phyloP scores from a whole-genome alignment of 2,888 invertebrate species.

The Mesorhabditis belari region DNA sequence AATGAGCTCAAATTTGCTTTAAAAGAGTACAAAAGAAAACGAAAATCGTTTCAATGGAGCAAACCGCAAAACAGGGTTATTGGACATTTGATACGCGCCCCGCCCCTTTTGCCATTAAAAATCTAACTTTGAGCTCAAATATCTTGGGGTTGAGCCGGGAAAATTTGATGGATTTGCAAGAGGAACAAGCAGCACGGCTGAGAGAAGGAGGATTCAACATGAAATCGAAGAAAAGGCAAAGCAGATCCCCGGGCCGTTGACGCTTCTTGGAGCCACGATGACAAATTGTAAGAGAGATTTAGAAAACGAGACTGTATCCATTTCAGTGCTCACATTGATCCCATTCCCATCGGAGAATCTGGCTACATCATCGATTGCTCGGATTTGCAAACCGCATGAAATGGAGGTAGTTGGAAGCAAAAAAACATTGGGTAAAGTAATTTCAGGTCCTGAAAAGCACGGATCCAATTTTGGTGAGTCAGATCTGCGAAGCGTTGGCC shows the following conservation, averaged over 20 bases:
- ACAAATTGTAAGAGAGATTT: constrained; percentile 3
- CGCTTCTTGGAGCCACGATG: constrained; percentile 3
- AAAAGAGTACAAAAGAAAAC: too few relatives aligned
- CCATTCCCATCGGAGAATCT: constrained; percentile 7
- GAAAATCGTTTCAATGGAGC: too few relatives aligned
- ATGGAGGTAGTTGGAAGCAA: too few relatives aligned
- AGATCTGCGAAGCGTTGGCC: constrained; percentile 20
- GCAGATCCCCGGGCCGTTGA: constrained; percentile 1
- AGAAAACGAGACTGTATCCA: background rate
- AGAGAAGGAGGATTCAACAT: background rate
- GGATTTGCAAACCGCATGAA: background rate
- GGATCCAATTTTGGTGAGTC: constrained; percentile 14
- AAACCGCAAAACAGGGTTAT: too few relatives aligned
- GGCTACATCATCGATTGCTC: background rate
- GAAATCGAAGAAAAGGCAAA: constrained; percentile 1
- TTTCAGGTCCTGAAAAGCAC: constrained; percentile 8
- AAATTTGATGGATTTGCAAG: too few relatives aligned
- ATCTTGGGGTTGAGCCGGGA: too few relatives aligned
- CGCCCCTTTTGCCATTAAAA: too few relatives aligned
- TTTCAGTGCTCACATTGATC: constrained; percentile 6
- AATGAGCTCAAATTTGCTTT: too few relatives aligned
- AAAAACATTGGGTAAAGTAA: too few relatives aligned
- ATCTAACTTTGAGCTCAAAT: too few relatives aligned
- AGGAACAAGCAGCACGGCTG: too few relatives aligned
- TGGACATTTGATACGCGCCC: too few relatives aligned